These are phyloP conservation scores for Chionomys nivalis DNA, from an alignment of 2,113 vertebrate species.

Conservation along the genomic window DNA sequence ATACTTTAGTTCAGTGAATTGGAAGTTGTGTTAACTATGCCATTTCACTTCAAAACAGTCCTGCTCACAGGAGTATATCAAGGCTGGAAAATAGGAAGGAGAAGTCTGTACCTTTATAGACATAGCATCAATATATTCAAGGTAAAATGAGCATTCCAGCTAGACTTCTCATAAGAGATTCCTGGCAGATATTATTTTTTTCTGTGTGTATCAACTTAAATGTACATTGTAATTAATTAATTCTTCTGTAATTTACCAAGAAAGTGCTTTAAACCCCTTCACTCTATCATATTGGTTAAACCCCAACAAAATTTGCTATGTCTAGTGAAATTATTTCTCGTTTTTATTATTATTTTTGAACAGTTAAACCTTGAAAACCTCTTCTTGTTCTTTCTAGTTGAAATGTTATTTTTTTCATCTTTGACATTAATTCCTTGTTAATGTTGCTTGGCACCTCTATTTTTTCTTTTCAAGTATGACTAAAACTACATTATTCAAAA, in stretches of 20 bases:
- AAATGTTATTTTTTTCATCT: constrained; percentile 17
- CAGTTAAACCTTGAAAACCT: background rate
- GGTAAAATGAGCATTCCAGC: background rate
- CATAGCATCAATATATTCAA: background rate
- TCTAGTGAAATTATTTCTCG: background rate
- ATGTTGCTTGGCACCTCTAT: background rate
- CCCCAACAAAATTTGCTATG: background rate
- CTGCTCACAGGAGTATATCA: background rate
- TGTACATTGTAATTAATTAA: constrained; percentile 18
- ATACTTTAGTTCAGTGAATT: constrained; percentile 48
- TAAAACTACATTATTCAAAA: background rate
- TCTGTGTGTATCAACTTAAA: background rate
- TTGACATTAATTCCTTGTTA: background rate
- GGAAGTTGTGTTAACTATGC: background rate
- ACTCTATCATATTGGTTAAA: background rate
- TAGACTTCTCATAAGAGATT: background rate
- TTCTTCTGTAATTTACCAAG: background rate
- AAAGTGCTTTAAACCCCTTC: background rate
- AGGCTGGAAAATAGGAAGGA: background rate
- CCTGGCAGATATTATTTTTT: background rate
- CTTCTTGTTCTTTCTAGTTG: constrained; percentile 32
- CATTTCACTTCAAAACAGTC: background rate
- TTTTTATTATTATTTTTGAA: constrained; percentile 11
- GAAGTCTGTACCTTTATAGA: background rate
- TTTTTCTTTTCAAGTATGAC: background rate